Conservation (phyloP, 2,797 vertebrate species). For the Neopelma chrysocephalum region DNA sequence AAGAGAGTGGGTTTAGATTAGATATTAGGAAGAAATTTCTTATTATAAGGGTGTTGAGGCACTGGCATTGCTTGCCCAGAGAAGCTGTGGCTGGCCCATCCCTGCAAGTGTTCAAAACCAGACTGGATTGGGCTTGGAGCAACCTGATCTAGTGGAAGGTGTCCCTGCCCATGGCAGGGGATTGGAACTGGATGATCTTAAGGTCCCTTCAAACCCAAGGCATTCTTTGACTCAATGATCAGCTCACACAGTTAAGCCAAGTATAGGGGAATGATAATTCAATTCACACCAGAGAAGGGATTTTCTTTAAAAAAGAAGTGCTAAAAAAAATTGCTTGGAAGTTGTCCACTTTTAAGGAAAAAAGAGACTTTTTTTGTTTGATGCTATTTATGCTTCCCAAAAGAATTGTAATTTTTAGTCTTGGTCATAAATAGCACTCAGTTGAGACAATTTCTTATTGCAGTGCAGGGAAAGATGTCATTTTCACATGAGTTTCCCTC, state of each 20-base stretch:
- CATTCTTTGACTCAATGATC: background rate
- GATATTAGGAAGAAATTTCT: background rate
- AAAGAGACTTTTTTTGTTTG: background rate
- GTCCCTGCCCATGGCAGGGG: background rate
- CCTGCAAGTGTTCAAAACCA: fast-evolving
- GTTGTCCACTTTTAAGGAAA: background rate
- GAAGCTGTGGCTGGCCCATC: background rate
- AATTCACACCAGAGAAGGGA: background rate
- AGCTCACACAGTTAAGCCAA: background rate
- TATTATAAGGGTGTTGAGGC: background rate
- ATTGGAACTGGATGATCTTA: background rate
- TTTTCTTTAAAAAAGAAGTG: background rate
- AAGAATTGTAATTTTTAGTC: background rate
- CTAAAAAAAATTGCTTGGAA: background rate
- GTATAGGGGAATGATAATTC: background rate
- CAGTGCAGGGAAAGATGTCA: background rate
- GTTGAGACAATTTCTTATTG: slow-evolving; percentile 5
- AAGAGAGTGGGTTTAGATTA: background rate
- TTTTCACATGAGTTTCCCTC: slow-evolving; percentile 35
- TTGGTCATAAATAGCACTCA: background rate
- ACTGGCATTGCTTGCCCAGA: fast-evolving
- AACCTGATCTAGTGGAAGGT: background rate
- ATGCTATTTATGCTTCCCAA: background rate
- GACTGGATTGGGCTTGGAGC: fast-evolving
- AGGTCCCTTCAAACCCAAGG: background rate